Conservation (phyloP, 2,113 vertebrate genomes). For the Sinocyclocheilus grahami region DNA sequence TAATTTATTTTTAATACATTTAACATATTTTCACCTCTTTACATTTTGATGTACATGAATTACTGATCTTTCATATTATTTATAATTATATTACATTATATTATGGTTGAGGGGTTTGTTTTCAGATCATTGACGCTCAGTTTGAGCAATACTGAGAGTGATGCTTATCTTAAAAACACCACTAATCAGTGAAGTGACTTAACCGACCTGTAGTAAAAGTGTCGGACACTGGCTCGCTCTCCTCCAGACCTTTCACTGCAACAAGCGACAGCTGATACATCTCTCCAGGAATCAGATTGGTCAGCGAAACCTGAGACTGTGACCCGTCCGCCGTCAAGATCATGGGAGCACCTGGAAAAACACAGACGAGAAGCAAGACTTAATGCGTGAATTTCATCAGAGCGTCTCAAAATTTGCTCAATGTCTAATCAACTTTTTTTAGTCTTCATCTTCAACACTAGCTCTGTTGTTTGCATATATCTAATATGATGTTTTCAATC, state of each 20-base stretch:
- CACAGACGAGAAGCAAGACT: background rate
- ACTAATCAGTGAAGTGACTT: background rate
- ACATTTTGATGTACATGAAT: no score
- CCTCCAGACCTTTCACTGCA: slow-evolving; percentile 88
- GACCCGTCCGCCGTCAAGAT: slow-evolving; percentile 78
- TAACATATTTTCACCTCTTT: no score
- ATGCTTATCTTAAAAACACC: background rate
- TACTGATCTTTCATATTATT: no score
- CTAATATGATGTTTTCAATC: background rate
- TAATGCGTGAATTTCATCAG: background rate
- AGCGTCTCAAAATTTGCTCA: background rate
- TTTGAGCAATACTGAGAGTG: background rate
- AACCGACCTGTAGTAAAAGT: slow-evolving; percentile 82
- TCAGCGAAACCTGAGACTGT: slow-evolving; percentile 75
- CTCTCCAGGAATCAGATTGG: slow-evolving; percentile 81
- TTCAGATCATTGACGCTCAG: background rate
- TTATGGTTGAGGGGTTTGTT: background rate
- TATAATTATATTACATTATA: background rate
- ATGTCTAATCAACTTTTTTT: background rate
- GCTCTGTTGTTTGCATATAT: background rate
- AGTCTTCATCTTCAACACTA: background rate
- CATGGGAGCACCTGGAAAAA: slow-evolving; percentile 75
- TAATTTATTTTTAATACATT: no score
- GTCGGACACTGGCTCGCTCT: slow-evolving; percentile 85
- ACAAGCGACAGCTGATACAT: slow-evolving; percentile 83